phyloP scores from a whole-genome alignment of 1,140 invertebrate genomes.

The Dryas iulia region DNA sequence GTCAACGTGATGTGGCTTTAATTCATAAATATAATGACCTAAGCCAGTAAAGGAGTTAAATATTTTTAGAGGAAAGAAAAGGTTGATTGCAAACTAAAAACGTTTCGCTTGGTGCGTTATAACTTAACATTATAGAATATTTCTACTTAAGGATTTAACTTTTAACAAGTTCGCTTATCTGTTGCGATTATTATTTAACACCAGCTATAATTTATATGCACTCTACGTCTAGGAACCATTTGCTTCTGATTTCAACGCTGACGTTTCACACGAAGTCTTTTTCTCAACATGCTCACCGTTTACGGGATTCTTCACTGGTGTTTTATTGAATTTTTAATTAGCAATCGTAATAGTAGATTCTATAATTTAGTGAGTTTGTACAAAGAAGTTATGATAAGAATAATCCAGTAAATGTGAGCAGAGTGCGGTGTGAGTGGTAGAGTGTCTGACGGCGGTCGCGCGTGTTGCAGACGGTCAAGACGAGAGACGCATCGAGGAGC shows the following conservation, averaged over 20 bases:
- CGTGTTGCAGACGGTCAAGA: slow-evolving; percentile 87
- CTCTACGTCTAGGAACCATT: neutral
- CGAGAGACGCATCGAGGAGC: slow-evolving; percentile 96
- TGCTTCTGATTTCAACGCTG: neutral
- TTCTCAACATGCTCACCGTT: neutral
- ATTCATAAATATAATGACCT: too few relatives aligned
- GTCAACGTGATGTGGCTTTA: too few relatives aligned
- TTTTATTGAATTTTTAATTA: too few relatives aligned
- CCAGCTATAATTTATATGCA: neutral
- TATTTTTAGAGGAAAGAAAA: too few relatives aligned
- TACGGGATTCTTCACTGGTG: neutral
- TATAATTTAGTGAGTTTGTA: neutral
- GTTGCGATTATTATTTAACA: neutral
- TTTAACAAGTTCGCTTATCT: neutral
- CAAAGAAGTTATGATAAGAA: neutral
- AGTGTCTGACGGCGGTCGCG: neutral
- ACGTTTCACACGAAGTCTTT: neutral
- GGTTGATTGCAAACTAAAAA: too few relatives aligned
- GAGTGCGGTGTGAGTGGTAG: neutral
- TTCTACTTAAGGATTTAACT: too few relatives aligned
- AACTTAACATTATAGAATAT: too few relatives aligned
- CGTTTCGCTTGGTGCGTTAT: too few relatives aligned
- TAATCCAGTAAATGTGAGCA: neutral
- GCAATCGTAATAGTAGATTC: neutral
- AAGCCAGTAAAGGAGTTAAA: too few relatives aligned